Evolutionary conservation across 1,140 invertebrate species (phyloP).

Genomic region (Panagrolaimus sp.): DNA sequence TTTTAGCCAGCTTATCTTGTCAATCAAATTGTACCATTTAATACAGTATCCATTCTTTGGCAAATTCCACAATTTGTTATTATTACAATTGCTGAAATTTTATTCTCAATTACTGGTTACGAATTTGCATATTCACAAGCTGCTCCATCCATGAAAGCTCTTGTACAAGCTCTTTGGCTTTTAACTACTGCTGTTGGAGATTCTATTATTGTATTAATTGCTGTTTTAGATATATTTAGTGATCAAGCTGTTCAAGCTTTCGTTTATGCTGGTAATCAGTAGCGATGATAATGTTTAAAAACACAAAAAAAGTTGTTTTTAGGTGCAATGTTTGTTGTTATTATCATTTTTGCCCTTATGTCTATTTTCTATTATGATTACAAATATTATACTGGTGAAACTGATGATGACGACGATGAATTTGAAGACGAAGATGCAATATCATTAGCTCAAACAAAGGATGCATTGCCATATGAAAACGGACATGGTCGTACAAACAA

Average conservation of each 20-base stretch:
- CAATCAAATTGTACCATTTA: slow-evolving; percentile 65
- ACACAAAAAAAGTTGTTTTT: too few species aligned
- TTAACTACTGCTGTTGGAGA: slow-evolving; percentile 84
- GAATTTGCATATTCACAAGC: slow-evolving; percentile 74
- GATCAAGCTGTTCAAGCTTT: slow-evolving; percentile 61
- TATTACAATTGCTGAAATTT: slow-evolving; percentile 75
- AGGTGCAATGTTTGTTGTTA: slow-evolving; percentile 9
- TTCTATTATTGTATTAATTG: slow-evolving; percentile 77
- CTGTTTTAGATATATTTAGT: slow-evolving; percentile 67
- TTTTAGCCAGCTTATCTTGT: neutral
- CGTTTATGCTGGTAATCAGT: too few species aligned
- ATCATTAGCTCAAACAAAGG: neutral
- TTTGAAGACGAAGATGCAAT: neutral
- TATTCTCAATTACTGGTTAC: slow-evolving; percentile 83
- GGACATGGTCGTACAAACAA: neutral
- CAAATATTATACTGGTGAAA: neutral
- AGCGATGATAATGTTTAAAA: too few species aligned
- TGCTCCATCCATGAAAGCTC: slow-evolving; percentile 61
- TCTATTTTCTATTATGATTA: slow-evolving; percentile 17
- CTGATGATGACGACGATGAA: neutral
- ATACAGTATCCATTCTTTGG: slow-evolving; percentile 73
- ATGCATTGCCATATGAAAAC: neutral
- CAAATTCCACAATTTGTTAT: slow-evolving; percentile 78
- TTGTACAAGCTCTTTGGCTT: slow-evolving; percentile 80
- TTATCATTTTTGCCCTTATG: slow-evolving; percentile 10